Evolutionary conservation across 2,888 invertebrate genomes (phyloP).

Genomic region (Anaspis maculata): DNA sequence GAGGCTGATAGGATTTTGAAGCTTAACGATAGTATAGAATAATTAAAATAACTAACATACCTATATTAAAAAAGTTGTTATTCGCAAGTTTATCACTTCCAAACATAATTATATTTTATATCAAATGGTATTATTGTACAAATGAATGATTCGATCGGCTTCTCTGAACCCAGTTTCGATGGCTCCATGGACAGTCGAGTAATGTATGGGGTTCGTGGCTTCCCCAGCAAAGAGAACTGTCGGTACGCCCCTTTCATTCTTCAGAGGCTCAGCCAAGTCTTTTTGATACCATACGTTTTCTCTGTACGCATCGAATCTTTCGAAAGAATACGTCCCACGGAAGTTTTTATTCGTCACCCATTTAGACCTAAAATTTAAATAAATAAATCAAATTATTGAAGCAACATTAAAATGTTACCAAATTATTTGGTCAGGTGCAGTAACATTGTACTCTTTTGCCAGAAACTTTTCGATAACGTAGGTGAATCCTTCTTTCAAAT

Average conservation of each 20-base stretch:
- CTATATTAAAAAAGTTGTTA: no score
- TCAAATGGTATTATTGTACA: no score
- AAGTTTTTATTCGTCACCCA: constrained; percentile 24
- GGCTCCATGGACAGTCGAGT: constrained; percentile 11
- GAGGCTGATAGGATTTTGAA: constrained; percentile 11
- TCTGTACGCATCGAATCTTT: constrained; percentile 14
- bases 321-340: constrained; percentile 24
- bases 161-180: constrained; percentile 10
- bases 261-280: constrained; percentile 6
- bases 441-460: constrained; percentile 40
- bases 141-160: constrained; percentile 7
- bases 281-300: constrained; percentile 3
- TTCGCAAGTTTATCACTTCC: no score
- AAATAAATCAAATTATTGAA: constrained; percentile 2
- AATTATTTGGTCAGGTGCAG: constrained; percentile 36
- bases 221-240: constrained; percentile 11
- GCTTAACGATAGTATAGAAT: no score
- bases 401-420: constrained; percentile 18
- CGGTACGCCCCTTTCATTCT: neutral
- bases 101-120: no score
- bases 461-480: constrained; percentile 48
- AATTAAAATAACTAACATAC: no score
- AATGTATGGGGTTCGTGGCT: constrained; percentile 9
- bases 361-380: constrained; percentile 17
- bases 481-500: constrained; percentile 45